Evolutionary conservation across 2,113 vertebrate genomes (phyloP).

Genomic region (Podocnemis expansa): DNA sequence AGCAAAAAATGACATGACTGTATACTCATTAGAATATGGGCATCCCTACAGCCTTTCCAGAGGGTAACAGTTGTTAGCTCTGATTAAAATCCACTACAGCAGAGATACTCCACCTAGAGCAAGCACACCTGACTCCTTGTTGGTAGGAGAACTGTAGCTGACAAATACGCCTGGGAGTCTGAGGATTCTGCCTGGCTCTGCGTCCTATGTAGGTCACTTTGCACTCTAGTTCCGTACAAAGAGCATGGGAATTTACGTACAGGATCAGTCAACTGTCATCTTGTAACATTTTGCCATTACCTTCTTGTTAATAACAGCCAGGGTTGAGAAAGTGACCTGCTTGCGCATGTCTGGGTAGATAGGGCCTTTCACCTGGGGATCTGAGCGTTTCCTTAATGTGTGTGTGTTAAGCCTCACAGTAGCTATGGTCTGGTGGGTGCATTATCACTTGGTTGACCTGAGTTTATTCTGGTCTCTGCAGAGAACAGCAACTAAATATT

Average conservation of each 20-base stretch:
- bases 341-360: not conserved
- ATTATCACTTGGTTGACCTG: not conserved
- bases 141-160: not conserved
- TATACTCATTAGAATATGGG: too few species aligned
- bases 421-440: not conserved
- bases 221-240: not conserved
- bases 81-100: not conserved
- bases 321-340: not conserved
- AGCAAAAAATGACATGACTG: not conserved
- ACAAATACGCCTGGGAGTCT: not conserved
- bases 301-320: not conserved
- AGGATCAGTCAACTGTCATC: not conserved
- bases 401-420: not conserved
- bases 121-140: not conserved
- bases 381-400: fast-evolving
- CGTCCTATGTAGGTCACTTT: not conserved
- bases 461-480: not conserved
- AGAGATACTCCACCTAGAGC: not conserved
- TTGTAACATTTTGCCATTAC: not conserved
- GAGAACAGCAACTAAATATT: not conserved
- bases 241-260: not conserved
- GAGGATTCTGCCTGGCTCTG: not conserved
- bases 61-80: not conserved
- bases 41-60: not conserved
- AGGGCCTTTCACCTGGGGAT: not conserved